Base-by-base conservation (phyloP, 2,113 vertebrate genomes). In the Scatophagus argus region DNA sequence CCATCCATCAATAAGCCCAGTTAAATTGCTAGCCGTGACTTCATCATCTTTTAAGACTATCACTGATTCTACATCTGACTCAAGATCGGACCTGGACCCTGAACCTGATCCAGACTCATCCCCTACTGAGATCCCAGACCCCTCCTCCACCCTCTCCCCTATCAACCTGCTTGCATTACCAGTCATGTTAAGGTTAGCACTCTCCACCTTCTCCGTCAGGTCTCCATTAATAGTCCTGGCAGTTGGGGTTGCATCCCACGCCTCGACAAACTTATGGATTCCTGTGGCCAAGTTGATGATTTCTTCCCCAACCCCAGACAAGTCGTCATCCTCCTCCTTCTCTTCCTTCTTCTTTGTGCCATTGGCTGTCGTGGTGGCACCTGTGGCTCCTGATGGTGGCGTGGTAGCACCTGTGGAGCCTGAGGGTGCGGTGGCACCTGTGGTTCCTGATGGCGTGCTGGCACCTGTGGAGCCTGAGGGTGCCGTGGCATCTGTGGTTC, bases 291-390 rank as follows among this genome's bases (percentile, higher is more conserved):
- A 87, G 0, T 74, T 87, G 68, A 94, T 68, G 73, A 96, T 94
- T 79, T 94, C 90, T 19, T 92, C 92, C 41, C 93, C 94, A 0
- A 94, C 89, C 0, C 92, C 93, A 0, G 94, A 88, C 3, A 96
- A 1, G 1, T 91, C 86, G 31, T 90, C 89, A 47, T 87, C 79
- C 14, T 87, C 67, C 6, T 74, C 71, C 5, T 74, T 69, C 5
- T 16, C 77, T 11, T 77, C 73, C 27, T 70, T 52, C 2, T 17
- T 58, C 32, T 17, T 31, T 6, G 56, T 69, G 43, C 36, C 65
- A 8, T 9, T 12, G 6, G 47, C 19, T 3, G 47, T 59, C n/a
- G 31, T 13, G 13, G 49, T 4, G 8, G 49, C 47, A 58, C 14
- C 19, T n/a, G 59, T 16, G 2, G 27, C 6, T 4, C 21, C 38